Base-by-base conservation (phyloP, 2,888 invertebrate genomes). In the Sinopyrophorus schimmeli region DNA sequence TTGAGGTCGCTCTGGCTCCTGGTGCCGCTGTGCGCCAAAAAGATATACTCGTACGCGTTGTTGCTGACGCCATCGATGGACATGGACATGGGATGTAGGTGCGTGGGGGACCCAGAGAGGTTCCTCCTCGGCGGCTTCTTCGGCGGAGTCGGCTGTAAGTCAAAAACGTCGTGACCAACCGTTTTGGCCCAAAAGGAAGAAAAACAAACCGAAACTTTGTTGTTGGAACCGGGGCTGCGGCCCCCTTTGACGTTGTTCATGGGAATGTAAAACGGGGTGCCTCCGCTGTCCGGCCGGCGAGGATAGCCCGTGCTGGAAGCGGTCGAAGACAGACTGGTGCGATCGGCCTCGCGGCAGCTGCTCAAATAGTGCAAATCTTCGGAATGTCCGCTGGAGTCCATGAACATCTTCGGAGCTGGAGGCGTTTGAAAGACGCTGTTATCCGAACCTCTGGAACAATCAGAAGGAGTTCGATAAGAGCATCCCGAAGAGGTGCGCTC, bases 51-150 rank as follows among this genome's bases (percentile, higher is more conserved):
- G 70, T 82, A 83, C 2, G 75, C 74, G 64, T 79, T 74, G 70
- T 84, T 84, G 69, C 81, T 82, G 32, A 77, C 72, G 24, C 76
- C 74, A 55, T 80, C 80, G 1, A 77, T 77, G 0, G 79, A 79
- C 52, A 76, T 67, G 2, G 80, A 79, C 77, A 80, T 79, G 21
- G 80, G 77, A 56, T 80, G 78, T 32, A 80, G 70, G 67, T 91
- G 90, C 16, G 90, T 92, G 14, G 92, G 92, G 10, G 91, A 91
- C 50, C 90, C 87, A 7, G 90, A 89, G 42, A 92, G 78, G 72
- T 91, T 91, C 59, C 92, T 79, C 37, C 92, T 79, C 2, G 92
- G 92, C 53, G 92, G 92, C 74, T 92, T 92, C 76, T 91, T 91
- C 31, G 92, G 92, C 42, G 92, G 90, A 42, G 87, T 89, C 37